Evolutionary conservation across 2,888 invertebrate species (phyloP).

Genomic region (Drosophila subquinaria): DNA sequence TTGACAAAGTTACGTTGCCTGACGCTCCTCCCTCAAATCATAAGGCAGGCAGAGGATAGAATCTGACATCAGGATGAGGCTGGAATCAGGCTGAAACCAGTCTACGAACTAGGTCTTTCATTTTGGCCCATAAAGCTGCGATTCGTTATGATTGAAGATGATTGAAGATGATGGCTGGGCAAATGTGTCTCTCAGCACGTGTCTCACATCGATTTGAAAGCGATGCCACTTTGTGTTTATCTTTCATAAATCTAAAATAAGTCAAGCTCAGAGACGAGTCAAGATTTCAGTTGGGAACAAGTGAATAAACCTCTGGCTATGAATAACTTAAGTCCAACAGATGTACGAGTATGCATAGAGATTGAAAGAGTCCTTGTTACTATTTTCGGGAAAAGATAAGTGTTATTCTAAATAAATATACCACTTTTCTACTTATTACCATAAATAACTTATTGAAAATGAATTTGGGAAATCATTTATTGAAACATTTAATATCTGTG

Average conservation of each 20-base stretch:
- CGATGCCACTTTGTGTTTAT: constrained; percentile 24
- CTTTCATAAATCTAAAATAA: constrained; percentile 22
- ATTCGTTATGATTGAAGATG: constrained; percentile 59
- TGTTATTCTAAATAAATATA: no score
- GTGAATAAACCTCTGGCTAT: background rate
- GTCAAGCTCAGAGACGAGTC: constrained; percentile 1
- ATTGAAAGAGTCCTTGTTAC: no score
- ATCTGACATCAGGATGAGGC: constrained; percentile 18
- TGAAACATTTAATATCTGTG: no score
- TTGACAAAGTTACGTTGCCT: constrained; percentile 56
- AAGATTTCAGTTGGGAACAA: constrained; percentile 1
- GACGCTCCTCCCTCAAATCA: background rate
- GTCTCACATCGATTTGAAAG: constrained; percentile 18
- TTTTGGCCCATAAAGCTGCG: constrained; percentile 28
- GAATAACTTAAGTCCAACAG: background rate
- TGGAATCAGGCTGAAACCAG: constrained; percentile 3
- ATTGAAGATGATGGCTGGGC: constrained; percentile 53
- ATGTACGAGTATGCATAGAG: no score
- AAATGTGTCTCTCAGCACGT: constrained; percentile 18
- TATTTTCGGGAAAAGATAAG: no score
- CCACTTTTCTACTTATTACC: no score
- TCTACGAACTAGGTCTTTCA: constrained; percentile 26
- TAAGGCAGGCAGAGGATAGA: background rate
- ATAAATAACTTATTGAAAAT: no score
- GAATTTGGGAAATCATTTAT: no score